Percentiles rank a stretch among this genome's conserved stretches.
Conservation (phyloP, 2,113 vertebrate genomes). For the Petroica traversi region DNA sequence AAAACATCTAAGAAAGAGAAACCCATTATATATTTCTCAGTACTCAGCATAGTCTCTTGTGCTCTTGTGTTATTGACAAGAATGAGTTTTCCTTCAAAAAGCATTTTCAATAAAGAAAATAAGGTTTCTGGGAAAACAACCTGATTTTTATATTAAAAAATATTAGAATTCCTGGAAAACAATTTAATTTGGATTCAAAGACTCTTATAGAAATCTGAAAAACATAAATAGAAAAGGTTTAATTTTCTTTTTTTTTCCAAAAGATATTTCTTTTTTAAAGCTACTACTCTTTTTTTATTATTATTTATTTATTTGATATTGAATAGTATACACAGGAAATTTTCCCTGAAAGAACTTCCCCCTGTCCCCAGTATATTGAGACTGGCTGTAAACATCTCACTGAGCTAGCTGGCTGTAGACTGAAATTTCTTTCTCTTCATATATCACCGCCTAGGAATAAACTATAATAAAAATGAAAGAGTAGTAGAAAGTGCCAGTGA, state of each 20-base stretch:
- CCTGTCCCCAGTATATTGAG: accelerated
- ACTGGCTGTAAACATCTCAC: background rate
- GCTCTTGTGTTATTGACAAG: background rate
- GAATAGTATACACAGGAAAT: background rate
- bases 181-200: background rate
- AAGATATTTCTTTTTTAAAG: background rate
- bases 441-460: background rate
- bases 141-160: background rate
- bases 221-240: background rate
- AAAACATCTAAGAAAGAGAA: background rate
- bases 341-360: background rate
- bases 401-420: background rate
- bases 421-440: background rate
- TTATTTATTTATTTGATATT: background rate
- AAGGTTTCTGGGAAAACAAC: background rate
- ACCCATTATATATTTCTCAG: background rate
- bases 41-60: background rate
- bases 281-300: accelerated
- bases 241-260: accelerated
- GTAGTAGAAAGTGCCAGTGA: background rate
- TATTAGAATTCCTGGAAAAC: background rate
- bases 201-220: background rate
- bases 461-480: background rate
- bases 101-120: background rate
- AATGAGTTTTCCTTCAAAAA: background rate